Percentiles rank a stretch among this genome's conserved stretches.
These are phyloP conservation scores for Polyergus mexicanus DNA, from an alignment of 1,140 invertebrate genomes.

Conservation along the genomic window DNA sequence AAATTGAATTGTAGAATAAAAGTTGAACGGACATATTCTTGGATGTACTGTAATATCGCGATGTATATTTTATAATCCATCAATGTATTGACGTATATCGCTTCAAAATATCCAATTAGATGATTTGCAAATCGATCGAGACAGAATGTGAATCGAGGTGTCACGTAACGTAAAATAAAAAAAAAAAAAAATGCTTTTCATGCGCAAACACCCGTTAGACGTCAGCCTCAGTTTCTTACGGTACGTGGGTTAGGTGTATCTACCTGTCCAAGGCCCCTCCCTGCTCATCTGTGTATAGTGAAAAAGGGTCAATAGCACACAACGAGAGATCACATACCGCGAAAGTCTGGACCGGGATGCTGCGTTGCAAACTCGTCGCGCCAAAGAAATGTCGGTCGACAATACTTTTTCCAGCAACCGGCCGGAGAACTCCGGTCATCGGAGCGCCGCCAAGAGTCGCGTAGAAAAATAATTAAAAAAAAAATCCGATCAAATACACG, in stretches of 20 bases:
- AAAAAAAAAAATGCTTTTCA: conserved; percentile 37
- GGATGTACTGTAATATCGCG: background rate
- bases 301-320: conserved; percentile 83
- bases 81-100: background rate
- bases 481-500: conserved; percentile 50
- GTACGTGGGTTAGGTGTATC: conserved; percentile 79
- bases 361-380: conserved; percentile 24
- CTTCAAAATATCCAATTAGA: background rate
- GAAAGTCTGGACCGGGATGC: conserved; percentile 73
- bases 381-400: conserved; percentile 25
- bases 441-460: background rate
- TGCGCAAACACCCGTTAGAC: conserved; percentile 71
- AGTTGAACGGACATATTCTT: background rate
- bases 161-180: background rate
- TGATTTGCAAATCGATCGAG: conserved; percentile 46
- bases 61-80: background rate
- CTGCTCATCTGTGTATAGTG: conserved; percentile 75
- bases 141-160: conserved; percentile 20
- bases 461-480: conserved; percentile 65
- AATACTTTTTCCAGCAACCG: conserved; percentile 52
- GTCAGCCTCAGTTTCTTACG: conserved; percentile 68
- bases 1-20: background rate
- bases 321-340: conserved; percentile 54
- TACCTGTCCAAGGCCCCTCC: conserved; percentile 79
- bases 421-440: background rate